These are phyloP conservation scores for Drosophila heteroneura DNA, from an alignment of 2,888 invertebrate species.

Conservation along the genomic window DNA sequence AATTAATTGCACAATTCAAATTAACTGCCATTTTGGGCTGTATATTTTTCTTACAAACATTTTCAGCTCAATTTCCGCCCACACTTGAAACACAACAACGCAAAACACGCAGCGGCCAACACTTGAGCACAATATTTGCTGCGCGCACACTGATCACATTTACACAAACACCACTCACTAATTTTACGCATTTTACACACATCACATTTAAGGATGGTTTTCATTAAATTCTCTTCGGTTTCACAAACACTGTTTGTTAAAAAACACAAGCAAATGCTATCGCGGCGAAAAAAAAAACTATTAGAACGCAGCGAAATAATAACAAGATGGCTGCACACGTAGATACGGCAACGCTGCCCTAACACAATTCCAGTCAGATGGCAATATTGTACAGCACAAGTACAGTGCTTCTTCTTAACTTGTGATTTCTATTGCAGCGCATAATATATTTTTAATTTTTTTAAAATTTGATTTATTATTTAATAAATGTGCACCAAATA, in stretches of 20 bases:
- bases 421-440: slow-evolving; percentile 57
- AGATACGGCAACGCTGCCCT: slow-evolving; percentile 39
- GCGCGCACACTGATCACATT: neutral
- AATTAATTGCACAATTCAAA: slow-evolving; percentile 22
- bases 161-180: neutral
- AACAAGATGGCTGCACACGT: slow-evolving; percentile 61
- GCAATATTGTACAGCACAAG: slow-evolving; percentile 37
- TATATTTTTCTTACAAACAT: slow-evolving; percentile 9
- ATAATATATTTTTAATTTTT: slow-evolving; percentile 37
- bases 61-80: slow-evolving; percentile 19
- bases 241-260: slow-evolving; percentile 25
- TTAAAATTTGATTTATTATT: slow-evolving; percentile 38
- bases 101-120: neutral
- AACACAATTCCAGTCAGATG: slow-evolving; percentile 22
- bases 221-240: slow-evolving; percentile 11
- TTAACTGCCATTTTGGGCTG: slow-evolving; percentile 22
- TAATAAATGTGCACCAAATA: slow-evolving; percentile 56
- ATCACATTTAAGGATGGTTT: slow-evolving; percentile 3
- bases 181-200: slow-evolving; percentile 21
- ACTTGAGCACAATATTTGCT: neutral
- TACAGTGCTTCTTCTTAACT: slow-evolving; percentile 62
- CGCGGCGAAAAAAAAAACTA: slow-evolving; percentile 66
- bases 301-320: slow-evolving; percentile 48
- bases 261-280: slow-evolving; percentile 42
- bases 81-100: slow-evolving; percentile 31